Evolutionary conservation across 1,140 invertebrate genomes (phyloP).

Genomic region (Microplitis demolitor): DNA sequence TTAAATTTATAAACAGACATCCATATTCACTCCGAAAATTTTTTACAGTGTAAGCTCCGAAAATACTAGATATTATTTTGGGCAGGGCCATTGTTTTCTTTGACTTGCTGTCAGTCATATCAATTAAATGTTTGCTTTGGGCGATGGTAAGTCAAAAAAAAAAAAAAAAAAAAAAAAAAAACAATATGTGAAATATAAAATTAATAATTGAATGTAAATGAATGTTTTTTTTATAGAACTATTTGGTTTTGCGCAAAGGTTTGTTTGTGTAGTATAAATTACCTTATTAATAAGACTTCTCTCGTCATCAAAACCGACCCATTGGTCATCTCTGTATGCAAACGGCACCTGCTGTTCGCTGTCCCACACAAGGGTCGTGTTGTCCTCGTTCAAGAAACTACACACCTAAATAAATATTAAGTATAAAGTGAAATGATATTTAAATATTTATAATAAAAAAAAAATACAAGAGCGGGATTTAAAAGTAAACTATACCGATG

Average conservation of each 20-base stretch:
- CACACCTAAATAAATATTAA: conserved; percentile 69
- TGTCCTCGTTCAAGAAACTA: conserved; percentile 86
- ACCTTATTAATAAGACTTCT: conserved; percentile 92
- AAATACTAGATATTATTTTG: no score
- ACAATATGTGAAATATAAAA: no score
- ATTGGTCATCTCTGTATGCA: conserved; percentile 88
- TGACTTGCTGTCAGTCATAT: no score
- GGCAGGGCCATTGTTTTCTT: neutral
- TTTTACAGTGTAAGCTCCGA: neutral
- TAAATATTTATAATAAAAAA: conserved; percentile 4
- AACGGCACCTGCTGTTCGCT: conserved; percentile 95
- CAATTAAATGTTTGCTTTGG: no score
- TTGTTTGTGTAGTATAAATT: conserved; percentile 29
- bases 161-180: no score
- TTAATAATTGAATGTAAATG: no score
- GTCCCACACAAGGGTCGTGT: conserved; percentile 94
- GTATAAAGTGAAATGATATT: neutral
- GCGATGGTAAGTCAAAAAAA: no score
- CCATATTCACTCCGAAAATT: no score
- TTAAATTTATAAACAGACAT: no score
- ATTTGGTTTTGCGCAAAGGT: neutral
- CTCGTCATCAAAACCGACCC: conserved; percentile 96
- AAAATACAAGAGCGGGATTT: neutral
- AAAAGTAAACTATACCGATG: neutral
- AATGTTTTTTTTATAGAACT: neutral